These are phyloP conservation scores for Phocides pigmalion DNA, from an alignment of 1,140 invertebrate species.

Conservation along the genomic window DNA sequence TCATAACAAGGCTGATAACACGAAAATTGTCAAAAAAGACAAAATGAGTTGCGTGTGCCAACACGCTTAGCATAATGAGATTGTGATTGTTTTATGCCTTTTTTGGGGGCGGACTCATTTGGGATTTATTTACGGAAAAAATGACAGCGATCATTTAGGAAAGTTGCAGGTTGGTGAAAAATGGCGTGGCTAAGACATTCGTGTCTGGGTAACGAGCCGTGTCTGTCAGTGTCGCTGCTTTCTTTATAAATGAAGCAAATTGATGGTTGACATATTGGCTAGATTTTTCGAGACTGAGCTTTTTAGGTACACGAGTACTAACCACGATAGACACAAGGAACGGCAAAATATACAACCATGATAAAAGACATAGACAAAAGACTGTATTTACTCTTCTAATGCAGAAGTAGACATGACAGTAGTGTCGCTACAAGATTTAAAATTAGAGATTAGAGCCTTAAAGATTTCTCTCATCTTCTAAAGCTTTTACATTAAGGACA, in stretches of 20 bases:
- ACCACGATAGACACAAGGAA: too few relatives aligned
- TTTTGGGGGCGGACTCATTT: constrained; percentile 32
- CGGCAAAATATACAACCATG: too few relatives aligned
- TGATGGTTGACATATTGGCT: constrained; percentile 15
- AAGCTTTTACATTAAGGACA: too few relatives aligned
- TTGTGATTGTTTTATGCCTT: constrained; percentile 51
- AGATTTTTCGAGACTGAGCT: constrained; percentile 1
- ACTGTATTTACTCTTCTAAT: too few relatives aligned
- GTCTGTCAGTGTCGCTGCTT: constrained; percentile 40
- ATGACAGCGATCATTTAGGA: constrained; percentile 49
- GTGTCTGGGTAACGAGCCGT: constrained; percentile 47
- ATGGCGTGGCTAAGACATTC: constrained; percentile 43
- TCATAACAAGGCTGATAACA: constrained; percentile 40
- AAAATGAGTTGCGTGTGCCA: constrained; percentile 47
- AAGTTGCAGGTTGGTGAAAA: constrained; percentile 49
- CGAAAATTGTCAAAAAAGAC: constrained; percentile 49
- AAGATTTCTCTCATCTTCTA: too few relatives aligned
- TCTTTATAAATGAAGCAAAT: constrained; percentile 44
- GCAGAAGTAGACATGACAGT: too few relatives aligned
- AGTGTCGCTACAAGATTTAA: too few relatives aligned
- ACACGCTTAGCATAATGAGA: constrained; percentile 51
- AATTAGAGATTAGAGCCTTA: too few relatives aligned
- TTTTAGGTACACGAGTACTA: too few relatives aligned
- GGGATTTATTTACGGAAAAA: constrained; percentile 42
- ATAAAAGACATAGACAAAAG: too few relatives aligned